A percentile compares a stretch with the other conserved stretches of the same genome.
These are phyloP conservation scores for Andrena haemorrhoa DNA, from an alignment of 2,888 invertebrate genomes.

Conservation along the genomic window DNA sequence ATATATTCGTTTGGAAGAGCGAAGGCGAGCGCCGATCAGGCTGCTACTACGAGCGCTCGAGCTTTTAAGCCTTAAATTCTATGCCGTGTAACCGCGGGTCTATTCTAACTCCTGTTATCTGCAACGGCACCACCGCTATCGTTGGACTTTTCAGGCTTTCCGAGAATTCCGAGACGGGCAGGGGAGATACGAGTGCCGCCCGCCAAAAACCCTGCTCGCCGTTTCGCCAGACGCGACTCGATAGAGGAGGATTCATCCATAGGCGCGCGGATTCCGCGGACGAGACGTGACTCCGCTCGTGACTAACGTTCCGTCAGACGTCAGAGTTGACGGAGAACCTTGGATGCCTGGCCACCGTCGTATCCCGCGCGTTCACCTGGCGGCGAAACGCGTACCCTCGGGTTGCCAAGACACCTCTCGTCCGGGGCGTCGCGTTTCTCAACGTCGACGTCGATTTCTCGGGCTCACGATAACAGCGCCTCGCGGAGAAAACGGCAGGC, in stretches of 20 bases:
- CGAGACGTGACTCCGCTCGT: slow-evolving; percentile 64
- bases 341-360: slow-evolving; percentile 50
- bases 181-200: too few species aligned
- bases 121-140: slow-evolving; percentile 3
- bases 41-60: not conserved
- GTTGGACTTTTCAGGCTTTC: not conserved
- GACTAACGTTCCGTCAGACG: slow-evolving; percentile 68
- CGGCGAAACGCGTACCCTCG: slow-evolving; percentile 55
- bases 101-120: slow-evolving; percentile 26
- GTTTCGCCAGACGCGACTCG: slow-evolving; percentile 13
- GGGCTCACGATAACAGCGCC: not conserved
- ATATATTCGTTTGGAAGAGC: not conserved
- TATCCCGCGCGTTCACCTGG: slow-evolving; percentile 66
- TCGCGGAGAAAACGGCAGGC: slow-evolving; percentile 2
- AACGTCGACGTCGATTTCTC: not conserved
- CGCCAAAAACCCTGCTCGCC: slow-evolving; percentile 16
- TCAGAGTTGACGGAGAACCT: slow-evolving; percentile 68
- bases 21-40: not conserved
- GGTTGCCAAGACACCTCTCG: slow-evolving; percentile 49
- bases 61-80: not conserved
- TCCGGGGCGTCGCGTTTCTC: slow-evolving; percentile 1
- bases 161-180: not conserved
- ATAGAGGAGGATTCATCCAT: slow-evolving; percentile 22
- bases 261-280: slow-evolving; percentile 51
- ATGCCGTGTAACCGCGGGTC: not conserved